Percentiles rank a stretch among this genome's conserved stretches.
phyloP scores from a whole-genome alignment of 2,113 vertebrate genomes.

The Gallinago media region DNA sequence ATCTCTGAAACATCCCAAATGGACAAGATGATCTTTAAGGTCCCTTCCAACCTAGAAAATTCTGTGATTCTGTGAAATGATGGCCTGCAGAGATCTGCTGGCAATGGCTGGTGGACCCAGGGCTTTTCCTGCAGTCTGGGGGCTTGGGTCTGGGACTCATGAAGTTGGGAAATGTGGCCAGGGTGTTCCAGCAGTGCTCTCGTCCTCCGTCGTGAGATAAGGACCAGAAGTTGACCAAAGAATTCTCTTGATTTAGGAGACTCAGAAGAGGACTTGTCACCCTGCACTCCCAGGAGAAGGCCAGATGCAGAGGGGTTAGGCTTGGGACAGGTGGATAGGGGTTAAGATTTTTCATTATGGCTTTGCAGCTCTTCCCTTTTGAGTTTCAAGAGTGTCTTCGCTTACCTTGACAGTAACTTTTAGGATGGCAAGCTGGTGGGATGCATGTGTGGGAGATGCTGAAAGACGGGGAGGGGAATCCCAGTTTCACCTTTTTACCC shows the following conservation, averaged over 20 bases:
- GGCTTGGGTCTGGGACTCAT: not conserved
- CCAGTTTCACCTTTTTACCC: too few relatives aligned
- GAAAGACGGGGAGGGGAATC: not conserved
- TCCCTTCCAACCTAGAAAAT: too few relatives aligned
- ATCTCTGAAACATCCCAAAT: not conserved
- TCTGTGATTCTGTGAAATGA: too few relatives aligned
- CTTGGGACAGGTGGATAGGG: not conserved
- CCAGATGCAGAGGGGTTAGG: not conserved
- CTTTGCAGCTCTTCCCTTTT: not conserved
- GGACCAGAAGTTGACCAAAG: not conserved
- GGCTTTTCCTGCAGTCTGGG: not conserved
- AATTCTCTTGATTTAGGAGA: not conserved
- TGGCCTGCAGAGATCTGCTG: not conserved
- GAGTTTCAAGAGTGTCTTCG: not conserved
- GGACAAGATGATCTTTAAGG: too few relatives aligned
- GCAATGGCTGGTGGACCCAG: not conserved
- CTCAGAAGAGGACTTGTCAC: not conserved
- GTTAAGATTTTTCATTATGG: not conserved
- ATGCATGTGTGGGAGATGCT: not conserved
- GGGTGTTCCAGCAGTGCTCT: not conserved
- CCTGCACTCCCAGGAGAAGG: not conserved
- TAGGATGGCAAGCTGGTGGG: not conserved
- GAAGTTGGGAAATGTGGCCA: rapidly evolving
- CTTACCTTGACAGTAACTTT: not conserved
- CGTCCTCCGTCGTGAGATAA: too few relatives aligned